Evolutionary conservation across 2,797 vertebrate genomes (phyloP).

Genomic region (Sebastes trivittatus): DNA sequence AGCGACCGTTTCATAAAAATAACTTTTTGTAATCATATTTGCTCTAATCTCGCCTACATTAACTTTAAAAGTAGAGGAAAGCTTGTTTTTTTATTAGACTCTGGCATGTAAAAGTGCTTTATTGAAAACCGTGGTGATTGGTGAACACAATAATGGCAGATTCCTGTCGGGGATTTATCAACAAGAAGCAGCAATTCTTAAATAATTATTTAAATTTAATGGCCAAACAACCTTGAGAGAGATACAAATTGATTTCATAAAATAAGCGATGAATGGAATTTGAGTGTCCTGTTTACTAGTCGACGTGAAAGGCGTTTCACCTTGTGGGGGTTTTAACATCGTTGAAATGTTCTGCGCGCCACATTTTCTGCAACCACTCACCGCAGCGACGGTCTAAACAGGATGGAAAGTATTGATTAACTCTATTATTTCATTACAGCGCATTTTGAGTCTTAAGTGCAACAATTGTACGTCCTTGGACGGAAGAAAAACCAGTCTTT

Average conservation of each 20-base stretch:
- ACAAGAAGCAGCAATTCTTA: neutral
- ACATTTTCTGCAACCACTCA: neutral
- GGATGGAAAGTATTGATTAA: neutral
- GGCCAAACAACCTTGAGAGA: neutral
- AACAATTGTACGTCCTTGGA: neutral
- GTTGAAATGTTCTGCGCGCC: neutral
- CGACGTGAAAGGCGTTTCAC: neutral
- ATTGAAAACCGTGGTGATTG: neutral
- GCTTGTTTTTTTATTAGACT: neutral
- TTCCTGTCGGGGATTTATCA: neutral
- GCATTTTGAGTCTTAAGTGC: neutral
- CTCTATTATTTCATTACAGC: neutral
- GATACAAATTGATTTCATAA: neutral
- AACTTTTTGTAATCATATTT: too few species aligned
- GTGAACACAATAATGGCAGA: neutral
- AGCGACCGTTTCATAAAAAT: too few species aligned
- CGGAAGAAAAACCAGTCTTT: neutral
- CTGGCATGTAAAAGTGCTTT: neutral
- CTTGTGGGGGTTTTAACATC: neutral
- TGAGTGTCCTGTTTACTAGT: neutral
- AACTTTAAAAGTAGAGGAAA: too few species aligned
- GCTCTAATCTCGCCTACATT: rapidly evolving
- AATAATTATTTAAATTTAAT: neutral
- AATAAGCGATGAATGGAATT: neutral
- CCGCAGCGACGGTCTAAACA: neutral